phyloP scores from a whole-genome alignment of 2,113 vertebrate genomes.

The Passer montanus region DNA sequence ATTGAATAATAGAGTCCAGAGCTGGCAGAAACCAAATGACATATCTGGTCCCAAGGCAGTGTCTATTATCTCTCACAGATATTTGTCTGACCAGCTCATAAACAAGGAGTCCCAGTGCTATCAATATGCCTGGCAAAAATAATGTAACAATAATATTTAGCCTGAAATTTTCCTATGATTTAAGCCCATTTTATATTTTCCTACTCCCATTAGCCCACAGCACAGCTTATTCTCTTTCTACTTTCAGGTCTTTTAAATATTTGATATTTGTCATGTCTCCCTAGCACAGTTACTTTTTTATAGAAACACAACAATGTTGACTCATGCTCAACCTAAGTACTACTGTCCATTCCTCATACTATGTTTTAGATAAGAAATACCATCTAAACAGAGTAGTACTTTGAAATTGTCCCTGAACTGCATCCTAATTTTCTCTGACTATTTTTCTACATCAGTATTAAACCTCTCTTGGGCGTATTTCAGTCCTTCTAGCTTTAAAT shows the following conservation, averaged over 20 bases:
- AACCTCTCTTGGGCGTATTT: background rate
- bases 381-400: background rate
- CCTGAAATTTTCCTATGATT: background rate
- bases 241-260: background rate
- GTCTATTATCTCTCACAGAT: background rate
- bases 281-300: background rate
- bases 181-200: background rate
- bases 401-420: conserved; percentile 3
- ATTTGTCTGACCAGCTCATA: background rate
- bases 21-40: background rate
- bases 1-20: background rate
- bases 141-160: background rate
- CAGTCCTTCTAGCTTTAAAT: background rate
- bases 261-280: background rate
- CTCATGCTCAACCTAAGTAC: background rate
- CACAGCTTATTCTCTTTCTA: background rate
- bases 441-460: background rate
- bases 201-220: background rate
- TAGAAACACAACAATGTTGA: background rate
- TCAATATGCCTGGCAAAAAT: background rate
- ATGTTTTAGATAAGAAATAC: conserved; percentile 16
- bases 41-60: background rate
- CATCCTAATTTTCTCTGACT: background rate
- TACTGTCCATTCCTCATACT: background rate
- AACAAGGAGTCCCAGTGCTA: background rate